A percentile compares a stretch with the other conserved stretches of the same genome.
Evolutionary conservation across 2,113 vertebrate genomes (phyloP).

Genomic region (Galbula dea): DNA sequence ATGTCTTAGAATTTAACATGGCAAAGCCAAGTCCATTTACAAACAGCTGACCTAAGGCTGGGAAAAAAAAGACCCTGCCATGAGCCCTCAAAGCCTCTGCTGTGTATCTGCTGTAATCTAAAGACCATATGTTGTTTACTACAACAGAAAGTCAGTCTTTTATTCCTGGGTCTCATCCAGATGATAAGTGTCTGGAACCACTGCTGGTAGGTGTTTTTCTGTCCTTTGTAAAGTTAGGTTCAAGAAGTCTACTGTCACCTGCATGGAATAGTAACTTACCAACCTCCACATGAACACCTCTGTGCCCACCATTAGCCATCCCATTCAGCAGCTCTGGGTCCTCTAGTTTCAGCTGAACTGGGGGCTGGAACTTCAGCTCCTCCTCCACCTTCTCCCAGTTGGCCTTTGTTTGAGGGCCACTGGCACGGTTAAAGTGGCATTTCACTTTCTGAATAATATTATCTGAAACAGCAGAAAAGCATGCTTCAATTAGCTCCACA

Average conservation of each 20-base stretch:
- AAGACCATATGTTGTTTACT: background rate
- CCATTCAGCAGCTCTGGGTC: conserved; percentile 79
- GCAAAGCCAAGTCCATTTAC: background rate
- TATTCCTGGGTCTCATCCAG: background rate
- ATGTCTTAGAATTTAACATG: background rate
- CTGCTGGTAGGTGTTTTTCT: background rate
- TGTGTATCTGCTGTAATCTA: background rate
- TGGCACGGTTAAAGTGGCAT: conserved; percentile 80
- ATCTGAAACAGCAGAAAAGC: conserved; percentile 70
- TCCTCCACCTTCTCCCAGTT: conserved; percentile 82
- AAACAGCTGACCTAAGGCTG: background rate
- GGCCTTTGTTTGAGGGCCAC: conserved; percentile 65
- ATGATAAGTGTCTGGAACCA: accelerated
- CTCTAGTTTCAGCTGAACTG: conserved; percentile 79
- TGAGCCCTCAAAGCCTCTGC: background rate
- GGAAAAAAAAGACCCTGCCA: background rate
- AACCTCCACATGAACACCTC: conserved; percentile 65
- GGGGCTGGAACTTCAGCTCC: conserved; percentile 80
- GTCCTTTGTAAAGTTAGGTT: background rate
- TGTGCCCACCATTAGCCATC: conserved; percentile 77
- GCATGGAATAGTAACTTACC: conserved; percentile 67
- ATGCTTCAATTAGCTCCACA: background rate
- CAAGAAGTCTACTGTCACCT: background rate
- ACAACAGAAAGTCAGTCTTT: accelerated
- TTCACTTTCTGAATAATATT: conserved; percentile 88